Percentiles rank a stretch among this genome's conserved stretches.
phyloP scores from a whole-genome alignment of 2,888 invertebrate species.

The Clusia tigrina region DNA sequence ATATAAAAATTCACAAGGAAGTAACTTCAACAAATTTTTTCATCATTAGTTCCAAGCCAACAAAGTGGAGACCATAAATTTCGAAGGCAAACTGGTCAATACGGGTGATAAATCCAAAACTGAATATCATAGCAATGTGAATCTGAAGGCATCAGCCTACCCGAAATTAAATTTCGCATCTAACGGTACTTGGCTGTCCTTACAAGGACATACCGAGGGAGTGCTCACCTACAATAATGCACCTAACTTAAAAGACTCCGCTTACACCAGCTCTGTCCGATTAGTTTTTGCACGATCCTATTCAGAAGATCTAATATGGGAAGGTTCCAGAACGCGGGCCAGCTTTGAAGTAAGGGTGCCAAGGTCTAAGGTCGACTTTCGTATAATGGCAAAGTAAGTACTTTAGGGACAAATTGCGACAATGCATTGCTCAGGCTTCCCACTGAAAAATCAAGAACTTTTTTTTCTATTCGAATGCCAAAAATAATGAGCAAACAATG shows the following conservation, averaged over 20 bases:
- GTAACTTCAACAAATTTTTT: slow-evolving; percentile 62
- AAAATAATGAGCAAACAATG: neutral
- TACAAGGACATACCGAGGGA: slow-evolving; percentile 76
- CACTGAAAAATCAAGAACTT: neutral
- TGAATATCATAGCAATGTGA: slow-evolving; percentile 70
- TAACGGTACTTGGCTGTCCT: slow-evolving; percentile 72
- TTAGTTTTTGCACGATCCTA: slow-evolving; percentile 71
- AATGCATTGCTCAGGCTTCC: too few relatives aligned
- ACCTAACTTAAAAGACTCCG: slow-evolving; percentile 68
- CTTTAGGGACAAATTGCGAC: neutral
- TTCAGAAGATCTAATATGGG: slow-evolving; percentile 69
- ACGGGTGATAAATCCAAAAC: slow-evolving; percentile 61
- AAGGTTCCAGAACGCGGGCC: slow-evolving; percentile 67
- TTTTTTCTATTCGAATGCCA: neutral
- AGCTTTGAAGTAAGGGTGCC: slow-evolving; percentile 72
- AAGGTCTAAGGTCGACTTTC: slow-evolving; percentile 73
- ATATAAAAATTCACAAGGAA: too few relatives aligned
- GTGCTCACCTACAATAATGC: slow-evolving; percentile 76
- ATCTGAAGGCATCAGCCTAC: slow-evolving; percentile 79
- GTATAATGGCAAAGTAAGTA: slow-evolving; percentile 66
- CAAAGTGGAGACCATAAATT: slow-evolving; percentile 62
- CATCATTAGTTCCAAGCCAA: slow-evolving; percentile 57
- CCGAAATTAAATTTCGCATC: slow-evolving; percentile 76
- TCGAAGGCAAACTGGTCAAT: slow-evolving; percentile 66
- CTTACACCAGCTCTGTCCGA: slow-evolving; percentile 70